These are phyloP conservation scores for Ectemnius cavifrons DNA, from an alignment of 2,888 invertebrate genomes.

Conservation along the genomic window DNA sequence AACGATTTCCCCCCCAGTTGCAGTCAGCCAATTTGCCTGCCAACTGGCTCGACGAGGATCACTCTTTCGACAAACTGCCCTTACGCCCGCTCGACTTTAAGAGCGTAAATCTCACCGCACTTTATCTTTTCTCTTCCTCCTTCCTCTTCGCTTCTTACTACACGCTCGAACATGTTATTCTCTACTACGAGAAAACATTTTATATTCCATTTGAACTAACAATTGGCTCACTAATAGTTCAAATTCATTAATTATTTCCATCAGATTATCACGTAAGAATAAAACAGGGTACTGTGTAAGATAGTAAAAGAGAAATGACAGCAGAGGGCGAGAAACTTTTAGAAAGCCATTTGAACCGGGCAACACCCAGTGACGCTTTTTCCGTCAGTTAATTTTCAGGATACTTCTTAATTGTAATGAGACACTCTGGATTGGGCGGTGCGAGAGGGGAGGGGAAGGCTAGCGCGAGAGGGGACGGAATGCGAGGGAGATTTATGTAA, in stretches of 20 bases:
- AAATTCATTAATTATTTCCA: no score
- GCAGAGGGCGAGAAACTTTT: conserved; percentile 56
- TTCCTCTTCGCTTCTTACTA: background rate
- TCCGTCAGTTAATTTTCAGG: conserved; percentile 73
- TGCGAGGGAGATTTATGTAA: conserved; percentile 73
- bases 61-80: conserved; percentile 57
- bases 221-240: no score
- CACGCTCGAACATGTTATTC: background rate
- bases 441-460: conserved; percentile 38
- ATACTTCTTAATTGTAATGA: conserved; percentile 77
- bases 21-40: conserved; percentile 66
- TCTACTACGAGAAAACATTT: no score
- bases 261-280: no score
- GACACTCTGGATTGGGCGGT: conserved; percentile 70
- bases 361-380: conserved; percentile 59
- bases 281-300: no score
- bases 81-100: conserved; percentile 42
- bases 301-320: no score
- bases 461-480: conserved; percentile 33
- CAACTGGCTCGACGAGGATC: conserved; percentile 64
- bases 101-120: conserved; percentile 41
- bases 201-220: no score
- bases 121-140: background rate
- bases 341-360: conserved; percentile 58
- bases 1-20: conserved; percentile 59